These are phyloP conservation scores for Nyctereutes procyonoides DNA, from an alignment of 2,113 vertebrate genomes.

Conservation along the genomic window DNA sequence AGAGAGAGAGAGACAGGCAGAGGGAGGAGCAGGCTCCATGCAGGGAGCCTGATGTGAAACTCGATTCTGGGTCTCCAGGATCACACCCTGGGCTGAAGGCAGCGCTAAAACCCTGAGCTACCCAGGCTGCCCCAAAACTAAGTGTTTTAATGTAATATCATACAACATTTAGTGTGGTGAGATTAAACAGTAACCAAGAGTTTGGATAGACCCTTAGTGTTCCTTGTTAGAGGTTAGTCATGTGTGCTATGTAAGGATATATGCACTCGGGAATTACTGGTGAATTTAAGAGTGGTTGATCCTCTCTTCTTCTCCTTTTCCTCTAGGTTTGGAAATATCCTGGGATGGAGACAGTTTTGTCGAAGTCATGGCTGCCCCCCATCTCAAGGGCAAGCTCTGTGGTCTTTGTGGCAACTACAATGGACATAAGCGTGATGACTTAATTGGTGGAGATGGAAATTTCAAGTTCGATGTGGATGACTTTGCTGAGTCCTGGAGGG, in stretches of 20 bases:
- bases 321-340: slow-evolving; percentile 96
- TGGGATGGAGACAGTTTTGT: slow-evolving; percentile 99
- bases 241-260: neutral
- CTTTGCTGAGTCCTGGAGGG: slow-evolving; percentile 97
- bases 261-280: neutral
- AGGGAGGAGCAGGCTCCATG: too few relatives aligned
- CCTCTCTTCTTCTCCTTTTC: slow-evolving; percentile 29
- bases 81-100: too few relatives aligned
- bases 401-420: slow-evolving; percentile 99
- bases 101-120: too few relatives aligned
- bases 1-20: too few relatives aligned
- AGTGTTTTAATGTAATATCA: neutral
- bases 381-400: slow-evolving; percentile 95
- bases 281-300: neutral
- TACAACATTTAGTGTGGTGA: neutral
- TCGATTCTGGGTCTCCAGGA: too few relatives aligned
- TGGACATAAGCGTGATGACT: slow-evolving; percentile 96
- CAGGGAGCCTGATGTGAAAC: too few relatives aligned
- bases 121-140: neutral
- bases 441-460: slow-evolving; percentile 94
- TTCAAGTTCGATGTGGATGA: slow-evolving; percentile 99
- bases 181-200: neutral
- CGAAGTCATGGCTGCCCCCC: slow-evolving; percentile 95
- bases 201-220: neutral
- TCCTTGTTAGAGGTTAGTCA: neutral